Evolutionary conservation across 2,113 vertebrate species (phyloP), one percentile per base, ranked within the genome.

Genomic region (Dipodomys stephensi): DNA sequence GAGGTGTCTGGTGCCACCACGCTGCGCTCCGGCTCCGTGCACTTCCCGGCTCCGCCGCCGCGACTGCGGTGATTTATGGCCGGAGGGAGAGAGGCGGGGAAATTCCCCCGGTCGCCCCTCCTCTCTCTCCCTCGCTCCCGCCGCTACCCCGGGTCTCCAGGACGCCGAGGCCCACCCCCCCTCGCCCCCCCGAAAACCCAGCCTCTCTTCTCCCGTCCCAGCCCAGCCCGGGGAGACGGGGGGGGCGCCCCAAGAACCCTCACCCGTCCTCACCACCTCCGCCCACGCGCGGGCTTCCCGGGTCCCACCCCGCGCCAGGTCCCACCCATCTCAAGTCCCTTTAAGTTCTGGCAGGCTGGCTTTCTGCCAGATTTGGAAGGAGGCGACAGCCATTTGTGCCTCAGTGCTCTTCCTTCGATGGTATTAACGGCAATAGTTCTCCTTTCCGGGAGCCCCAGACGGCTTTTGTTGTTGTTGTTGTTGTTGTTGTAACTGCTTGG

Each of bases 1-100:
- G 95, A 96, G 94, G 97, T 69, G 96, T 96, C 96, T 91, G 82
- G 95, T 91, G 96, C 95, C 95, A 92, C 97, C 93, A 85, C 90
- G 94, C 95, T n/a, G 95, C 83, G 64, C 95, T 87, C 88, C 57
- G 73, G 84, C 94, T 93, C 90, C 83, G 95, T 46, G 88, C 94
- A 94, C 94, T 96, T 97, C 95, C 96, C 88, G 81, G 80, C 95
- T 81, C 80, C 4, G 93, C 91, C 79, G 92, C 93, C 35, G 92
- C 88, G 2, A 82, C 96, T 84, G 93, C 87, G 93, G 93, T 91
- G 96, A 96, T 96, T 97, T 96, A 96, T 97, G 96, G 90, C 88
- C 25, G 19, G 4, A 91, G 96, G 28, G 32, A 76, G 88, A 60
- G 94, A 92, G 96, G 95, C 94, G 96, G 96, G 92, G 96, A 95